Percentiles rank a stretch among this genome's conserved stretches.
Conservation (phyloP, 2,797 vertebrate genomes). For the Oreonectes daqikongensis region DNA sequence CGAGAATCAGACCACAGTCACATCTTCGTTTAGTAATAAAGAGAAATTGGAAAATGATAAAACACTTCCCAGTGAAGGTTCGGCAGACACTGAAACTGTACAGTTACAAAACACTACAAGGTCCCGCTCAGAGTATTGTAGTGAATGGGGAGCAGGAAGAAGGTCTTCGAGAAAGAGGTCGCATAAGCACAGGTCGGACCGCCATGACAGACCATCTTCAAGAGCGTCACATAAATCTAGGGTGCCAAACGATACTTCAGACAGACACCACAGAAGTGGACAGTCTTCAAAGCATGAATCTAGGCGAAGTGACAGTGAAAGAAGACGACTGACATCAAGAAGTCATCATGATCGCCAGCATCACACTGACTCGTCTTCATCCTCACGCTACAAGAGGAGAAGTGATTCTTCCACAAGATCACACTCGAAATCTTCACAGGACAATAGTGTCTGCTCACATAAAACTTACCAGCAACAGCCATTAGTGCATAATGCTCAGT, state of each 20-base stretch:
- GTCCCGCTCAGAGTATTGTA: conserved; percentile 17
- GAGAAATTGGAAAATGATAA: conserved; percentile 7
- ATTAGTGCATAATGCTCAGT: background rate
- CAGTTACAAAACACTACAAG: conserved; percentile 4
- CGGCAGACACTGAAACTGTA: background rate
- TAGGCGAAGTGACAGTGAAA: conserved; percentile 58
- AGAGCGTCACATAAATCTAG: conserved; percentile 51
- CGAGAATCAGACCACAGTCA: background rate
- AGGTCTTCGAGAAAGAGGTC: conserved; percentile 32
- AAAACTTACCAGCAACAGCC: conserved; percentile 67
- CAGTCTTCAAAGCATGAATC: conserved; percentile 64
- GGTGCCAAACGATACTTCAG: conserved; percentile 18
- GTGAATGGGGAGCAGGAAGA: conserved; percentile 17
- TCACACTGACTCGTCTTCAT: conserved; percentile 55
- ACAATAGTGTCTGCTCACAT: conserved; percentile 69
- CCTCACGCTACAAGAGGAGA: conserved; percentile 65
- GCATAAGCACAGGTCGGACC: conserved; percentile 26
- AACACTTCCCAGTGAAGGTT: background rate
- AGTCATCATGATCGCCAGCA: conserved; percentile 6
- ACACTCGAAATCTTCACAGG: conserved; percentile 60
- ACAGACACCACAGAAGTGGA: conserved; percentile 60
- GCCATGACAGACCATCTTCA: conserved; percentile 27
- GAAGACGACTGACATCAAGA: conserved; percentile 18
- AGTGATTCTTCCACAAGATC: conserved; percentile 40
- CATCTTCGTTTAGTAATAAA: background rate